phyloP scores from a whole-genome alignment of 1,140 invertebrate species.

The Elymnias hypermnestra region DNA sequence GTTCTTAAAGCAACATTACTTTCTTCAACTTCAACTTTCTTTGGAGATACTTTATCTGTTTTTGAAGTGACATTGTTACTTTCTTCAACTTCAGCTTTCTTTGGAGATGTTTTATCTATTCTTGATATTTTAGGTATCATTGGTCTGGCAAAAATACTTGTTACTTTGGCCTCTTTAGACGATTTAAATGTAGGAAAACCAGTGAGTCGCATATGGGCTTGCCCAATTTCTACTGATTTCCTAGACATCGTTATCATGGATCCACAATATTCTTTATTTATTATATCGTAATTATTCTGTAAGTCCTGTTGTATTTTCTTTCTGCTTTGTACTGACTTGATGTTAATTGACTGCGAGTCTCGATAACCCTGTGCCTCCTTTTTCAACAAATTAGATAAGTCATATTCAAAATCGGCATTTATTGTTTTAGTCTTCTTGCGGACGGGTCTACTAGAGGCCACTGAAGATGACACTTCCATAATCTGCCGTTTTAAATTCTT shows the following conservation, averaged over 20 bases:
- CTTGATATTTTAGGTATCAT: conserved; percentile 46
- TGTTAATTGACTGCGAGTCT: conserved; percentile 38
- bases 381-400: conserved; percentile 77
- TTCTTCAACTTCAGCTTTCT: conserved; percentile 44
- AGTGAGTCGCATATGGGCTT: conserved; percentile 53
- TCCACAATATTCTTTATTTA: conserved; percentile 55
- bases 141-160: conserved; percentile 51
- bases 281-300: conserved; percentile 37
- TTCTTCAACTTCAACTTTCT: conserved; percentile 44
- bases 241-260: conserved; percentile 47
- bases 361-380: conserved; percentile 67
- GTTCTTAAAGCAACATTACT: conserved; percentile 28
- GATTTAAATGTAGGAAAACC: conserved; percentile 34
- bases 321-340: conserved; percentile 41
- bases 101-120: conserved; percentile 53
- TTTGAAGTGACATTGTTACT: no score
- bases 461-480: conserved; percentile 24
- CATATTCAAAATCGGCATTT: conserved; percentile 83
- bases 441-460: conserved; percentile 72
- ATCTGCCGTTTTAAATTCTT: conserved; percentile 34
- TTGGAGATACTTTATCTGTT: conserved; percentile 53
- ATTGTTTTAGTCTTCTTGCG: conserved; percentile 80
- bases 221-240: conserved; percentile 43
- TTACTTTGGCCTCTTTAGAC: conserved; percentile 32
- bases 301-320: conserved; percentile 44